Conservation (phyloP, 35 echinoderm and acorn worm genomes). For the Ophiothrix spiculata region DNA sequence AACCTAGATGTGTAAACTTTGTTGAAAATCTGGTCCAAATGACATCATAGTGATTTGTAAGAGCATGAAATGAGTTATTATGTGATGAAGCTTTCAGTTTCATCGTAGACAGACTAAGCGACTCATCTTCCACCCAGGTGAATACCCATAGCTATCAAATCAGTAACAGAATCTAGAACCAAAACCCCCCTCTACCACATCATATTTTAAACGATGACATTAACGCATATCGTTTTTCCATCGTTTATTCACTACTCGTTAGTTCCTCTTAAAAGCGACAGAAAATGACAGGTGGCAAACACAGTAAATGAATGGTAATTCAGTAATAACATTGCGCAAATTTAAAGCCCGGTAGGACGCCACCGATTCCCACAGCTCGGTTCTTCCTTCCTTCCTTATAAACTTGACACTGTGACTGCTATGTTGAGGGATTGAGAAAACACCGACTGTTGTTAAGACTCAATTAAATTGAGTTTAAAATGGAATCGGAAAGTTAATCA, state of each 20-base stretch:
- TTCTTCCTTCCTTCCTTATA: neutral
- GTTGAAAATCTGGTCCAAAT: too few species aligned
- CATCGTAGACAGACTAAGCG: too few species aligned
- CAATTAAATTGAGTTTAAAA: constrained; percentile 10
- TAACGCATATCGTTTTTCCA: neutral
- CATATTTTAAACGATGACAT: constrained; percentile 13
- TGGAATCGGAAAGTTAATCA: neutral
- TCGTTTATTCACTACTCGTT: neutral
- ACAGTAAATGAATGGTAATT: neutral
- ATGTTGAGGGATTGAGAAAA: neutral
- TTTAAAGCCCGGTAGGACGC: constrained; percentile 7
- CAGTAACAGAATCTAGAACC: neutral
- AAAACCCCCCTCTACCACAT: neutral
- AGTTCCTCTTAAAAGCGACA: neutral
- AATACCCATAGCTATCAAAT: too few species aligned
- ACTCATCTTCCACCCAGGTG: too few species aligned
- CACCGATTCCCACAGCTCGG: neutral
- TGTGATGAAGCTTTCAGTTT: too few species aligned
- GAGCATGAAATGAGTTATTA: too few species aligned
- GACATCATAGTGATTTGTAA: too few species aligned
- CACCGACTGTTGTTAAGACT: neutral
- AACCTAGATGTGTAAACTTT: too few species aligned
- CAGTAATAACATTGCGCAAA: constrained; percentile 9
- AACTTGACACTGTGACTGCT: constrained; percentile 8
- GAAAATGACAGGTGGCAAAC: constrained; percentile 4